Percentiles rank a stretch among this genome's conserved stretches.
These are phyloP conservation scores for Diadegma fenestrale DNA, from an alignment of 2,888 invertebrate genomes.

Conservation along the genomic window DNA sequence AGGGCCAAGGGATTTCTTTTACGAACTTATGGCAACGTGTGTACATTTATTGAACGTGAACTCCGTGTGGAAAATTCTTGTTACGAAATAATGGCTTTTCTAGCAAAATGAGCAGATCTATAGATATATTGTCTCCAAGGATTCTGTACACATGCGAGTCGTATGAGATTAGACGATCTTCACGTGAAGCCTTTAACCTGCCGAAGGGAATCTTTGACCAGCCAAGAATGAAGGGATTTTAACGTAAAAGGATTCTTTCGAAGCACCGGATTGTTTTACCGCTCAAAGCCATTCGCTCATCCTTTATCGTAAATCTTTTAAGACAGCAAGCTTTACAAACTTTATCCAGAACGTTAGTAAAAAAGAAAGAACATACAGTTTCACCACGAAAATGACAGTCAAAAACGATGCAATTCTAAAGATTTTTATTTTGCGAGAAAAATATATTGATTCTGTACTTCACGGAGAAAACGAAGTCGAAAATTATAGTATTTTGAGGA, in stretches of 20 bases:
- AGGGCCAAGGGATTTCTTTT: constrained; percentile 12
- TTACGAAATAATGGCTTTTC: constrained; percentile 40
- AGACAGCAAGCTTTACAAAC: background rate
- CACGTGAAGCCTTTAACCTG: constrained; percentile 17
- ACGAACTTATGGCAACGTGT: constrained; percentile 10
- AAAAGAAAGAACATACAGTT: background rate
- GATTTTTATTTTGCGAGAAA: background rate
- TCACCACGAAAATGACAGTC: background rate
- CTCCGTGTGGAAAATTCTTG: constrained; percentile 21
- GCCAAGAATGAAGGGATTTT: constrained; percentile 47
- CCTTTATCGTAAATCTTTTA: constrained; percentile 12
- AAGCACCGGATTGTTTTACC: constrained; percentile 20
- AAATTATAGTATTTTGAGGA: too few relatives aligned
- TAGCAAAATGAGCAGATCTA: constrained; percentile 22
- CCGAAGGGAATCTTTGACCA: constrained; percentile 48
- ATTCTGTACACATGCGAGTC: background rate
- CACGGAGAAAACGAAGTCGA: too few relatives aligned
- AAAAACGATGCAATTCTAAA: background rate
- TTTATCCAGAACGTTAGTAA: background rate
- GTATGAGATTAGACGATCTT: constrained; percentile 26
- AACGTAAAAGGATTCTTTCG: constrained; percentile 48
- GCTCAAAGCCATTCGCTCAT: constrained; percentile 1
- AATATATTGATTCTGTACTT: too few relatives aligned
- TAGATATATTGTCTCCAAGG: background rate
- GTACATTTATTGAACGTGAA: background rate